phyloP scores from a whole-genome alignment of 2,113 vertebrate species.

The Neogale vison region DNA sequence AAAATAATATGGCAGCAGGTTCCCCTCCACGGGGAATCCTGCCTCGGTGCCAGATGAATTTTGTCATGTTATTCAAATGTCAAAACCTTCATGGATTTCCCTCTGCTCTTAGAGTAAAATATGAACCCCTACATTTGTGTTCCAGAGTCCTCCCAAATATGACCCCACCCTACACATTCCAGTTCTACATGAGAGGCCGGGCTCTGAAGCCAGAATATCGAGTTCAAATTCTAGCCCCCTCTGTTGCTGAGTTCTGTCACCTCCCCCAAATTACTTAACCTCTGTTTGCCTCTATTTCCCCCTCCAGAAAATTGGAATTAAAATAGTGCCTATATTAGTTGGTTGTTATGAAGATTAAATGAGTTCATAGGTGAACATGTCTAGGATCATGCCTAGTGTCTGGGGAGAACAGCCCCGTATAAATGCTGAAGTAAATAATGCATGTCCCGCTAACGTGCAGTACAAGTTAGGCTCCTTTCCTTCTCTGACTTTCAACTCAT shows the following conservation, averaged over 20 bases:
- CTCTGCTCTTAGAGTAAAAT: not conserved
- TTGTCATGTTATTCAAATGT: not conserved
- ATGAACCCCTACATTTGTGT: not conserved
- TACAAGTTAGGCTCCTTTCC: not conserved
- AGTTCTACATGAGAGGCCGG: not conserved
- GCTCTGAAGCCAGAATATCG: not conserved
- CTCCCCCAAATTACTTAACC: not conserved
- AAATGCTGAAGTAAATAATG: not conserved
- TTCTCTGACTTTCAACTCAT: not conserved
- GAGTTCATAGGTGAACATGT: not conserved
- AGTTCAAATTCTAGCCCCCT: not conserved
- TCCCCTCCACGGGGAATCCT: not conserved
- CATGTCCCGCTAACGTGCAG: too few species aligned
- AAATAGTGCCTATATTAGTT: not conserved
- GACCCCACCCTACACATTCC: not conserved
- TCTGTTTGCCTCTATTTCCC: not conserved
- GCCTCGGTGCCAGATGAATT: not conserved
- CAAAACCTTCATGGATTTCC: constrained; percentile 13
- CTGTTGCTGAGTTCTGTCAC: not conserved
- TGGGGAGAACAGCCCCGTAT: not conserved
- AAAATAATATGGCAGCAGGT: not conserved
- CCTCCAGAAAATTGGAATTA: not conserved
- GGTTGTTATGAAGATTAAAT: not conserved
- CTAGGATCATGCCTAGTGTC: not conserved
- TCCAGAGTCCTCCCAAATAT: not conserved